These are phyloP conservation scores for Anolis sagrei DNA, from an alignment of 2,113 vertebrate genomes.

Conservation along the genomic window DNA sequence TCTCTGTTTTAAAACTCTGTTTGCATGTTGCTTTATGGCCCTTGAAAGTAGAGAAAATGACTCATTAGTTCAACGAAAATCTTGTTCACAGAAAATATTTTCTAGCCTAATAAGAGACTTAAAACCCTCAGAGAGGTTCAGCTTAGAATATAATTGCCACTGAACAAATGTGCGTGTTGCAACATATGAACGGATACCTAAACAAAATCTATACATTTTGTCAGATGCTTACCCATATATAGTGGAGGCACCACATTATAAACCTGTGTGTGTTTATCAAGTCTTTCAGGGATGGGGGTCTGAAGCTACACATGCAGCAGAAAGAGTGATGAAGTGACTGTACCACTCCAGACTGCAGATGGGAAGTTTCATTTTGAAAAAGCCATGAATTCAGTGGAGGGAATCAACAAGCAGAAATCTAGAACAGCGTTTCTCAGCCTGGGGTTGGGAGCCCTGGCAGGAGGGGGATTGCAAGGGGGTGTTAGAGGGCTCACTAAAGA, in stretches of 20 bases:
- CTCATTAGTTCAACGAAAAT: not conserved
- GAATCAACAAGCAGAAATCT: not conserved
- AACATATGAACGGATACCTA: not conserved
- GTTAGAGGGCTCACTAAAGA: too few species aligned
- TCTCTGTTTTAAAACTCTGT: not conserved
- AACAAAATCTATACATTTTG: not conserved
- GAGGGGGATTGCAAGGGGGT: too few species aligned
- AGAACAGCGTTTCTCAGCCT: too few species aligned
- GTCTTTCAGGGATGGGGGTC: not conserved
- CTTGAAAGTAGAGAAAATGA: slow-evolving; percentile 3
- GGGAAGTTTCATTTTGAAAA: not conserved
- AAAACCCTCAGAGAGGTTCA: not conserved
- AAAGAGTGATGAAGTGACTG: not conserved
- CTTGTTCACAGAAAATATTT: not conserved
- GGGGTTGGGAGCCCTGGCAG: too few species aligned
- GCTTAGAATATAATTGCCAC: not conserved
- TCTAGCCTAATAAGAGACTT: not conserved
- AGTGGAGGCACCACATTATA: not conserved
- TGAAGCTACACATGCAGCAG: not conserved
- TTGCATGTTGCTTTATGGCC: not conserved
- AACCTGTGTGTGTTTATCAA: not conserved
- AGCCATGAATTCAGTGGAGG: too few species aligned
- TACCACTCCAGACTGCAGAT: not conserved
- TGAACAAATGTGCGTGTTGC: not conserved
- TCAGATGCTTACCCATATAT: not conserved